Conservation (phyloP, 2,888 invertebrate genomes). For the Dynastes grantii region DNA sequence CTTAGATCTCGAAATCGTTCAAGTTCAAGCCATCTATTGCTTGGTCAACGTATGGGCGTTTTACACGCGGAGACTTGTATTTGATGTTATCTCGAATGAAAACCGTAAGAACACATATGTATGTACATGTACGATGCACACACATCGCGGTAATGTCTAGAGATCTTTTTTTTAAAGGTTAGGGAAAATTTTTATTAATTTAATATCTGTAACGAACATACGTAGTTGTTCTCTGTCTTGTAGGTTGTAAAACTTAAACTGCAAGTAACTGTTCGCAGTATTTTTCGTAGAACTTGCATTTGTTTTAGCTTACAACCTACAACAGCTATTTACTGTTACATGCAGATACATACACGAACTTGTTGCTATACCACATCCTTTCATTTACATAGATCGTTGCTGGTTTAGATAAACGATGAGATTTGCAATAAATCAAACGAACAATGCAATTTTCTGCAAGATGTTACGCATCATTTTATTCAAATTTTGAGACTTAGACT, state of each 20-base stretch:
- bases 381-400: not conserved
- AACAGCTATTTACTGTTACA: not conserved
- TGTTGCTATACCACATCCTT: not conserved
- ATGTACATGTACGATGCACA: slow-evolving; percentile 2
- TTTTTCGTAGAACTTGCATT: slow-evolving; percentile 6
- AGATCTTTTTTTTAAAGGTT: not conserved
- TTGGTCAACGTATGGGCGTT: slow-evolving; percentile 60
- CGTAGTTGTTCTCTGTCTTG: slow-evolving; percentile 14
- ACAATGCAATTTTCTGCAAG: too few relatives aligned
- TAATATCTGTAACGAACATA: slow-evolving; percentile 23
- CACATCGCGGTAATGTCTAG: slow-evolving; percentile 24
- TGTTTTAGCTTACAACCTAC: not conserved
- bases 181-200: slow-evolving; percentile 20
- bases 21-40: slow-evolving; percentile 60
- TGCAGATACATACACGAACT: not conserved
- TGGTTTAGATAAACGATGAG: too few relatives aligned
- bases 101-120: slow-evolving; percentile 34
- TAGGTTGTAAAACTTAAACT: not conserved
- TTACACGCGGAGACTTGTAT: slow-evolving; percentile 52
- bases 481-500: too few relatives aligned
- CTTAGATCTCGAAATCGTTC: slow-evolving; percentile 56
- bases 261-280: slow-evolving; percentile 5
- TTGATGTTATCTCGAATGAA: slow-evolving; percentile 41
- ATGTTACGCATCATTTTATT: too few relatives aligned
- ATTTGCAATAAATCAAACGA: too few relatives aligned